Evolutionary conservation across 2,888 invertebrate species (phyloP), one percentile per base, ranked within the genome.

Genomic region (Halictus ligatus): DNA sequence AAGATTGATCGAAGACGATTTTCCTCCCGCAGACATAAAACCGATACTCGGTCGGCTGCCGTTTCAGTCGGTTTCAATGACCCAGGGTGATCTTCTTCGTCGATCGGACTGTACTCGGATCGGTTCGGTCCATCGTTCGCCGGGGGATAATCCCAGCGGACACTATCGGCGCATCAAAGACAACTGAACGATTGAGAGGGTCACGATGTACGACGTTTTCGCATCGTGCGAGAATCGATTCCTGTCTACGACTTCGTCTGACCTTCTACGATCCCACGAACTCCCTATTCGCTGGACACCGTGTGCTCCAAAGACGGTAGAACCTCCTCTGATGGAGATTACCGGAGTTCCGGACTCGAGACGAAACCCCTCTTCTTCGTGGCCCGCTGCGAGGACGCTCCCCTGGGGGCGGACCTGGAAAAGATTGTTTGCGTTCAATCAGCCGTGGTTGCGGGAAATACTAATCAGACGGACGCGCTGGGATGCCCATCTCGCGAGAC

Each of bases 181-280:
- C 2, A 35, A 12, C 54, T 85, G 77, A 82, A 73, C 29, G 69
- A 85, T 86, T 75, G 79, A 21, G 29, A 8, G 6, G 35, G 18
- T 13, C 35, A 77, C 25, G 60, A 8, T 29, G 54, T 15, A 8
- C 64, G 79, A 71, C 78, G 85, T 75, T 64, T 75, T 64, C 21
- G 48, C 79, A 77, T 71, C 46, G 40, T 35, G 0, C 46, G 43
- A 2, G 73, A 40, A 81, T 84, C 85, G 85, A 86, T 84, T 43
- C 46, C 8, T 35, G 46, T 64, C 40, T 13, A 21, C 35, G 43
- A 50, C 46, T 13, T 75, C 10, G 18, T 18, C n/a, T 18, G 10
- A 12, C 15, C 15, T 21, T 3, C 64, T 29, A 15, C 2, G 13
- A 74, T 43, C 29, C 73, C 21, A n/a, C 1, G n/a, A 10, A 54